Conservation (phyloP, 1,140 invertebrate genomes). For the Apis dorsata region DNA sequence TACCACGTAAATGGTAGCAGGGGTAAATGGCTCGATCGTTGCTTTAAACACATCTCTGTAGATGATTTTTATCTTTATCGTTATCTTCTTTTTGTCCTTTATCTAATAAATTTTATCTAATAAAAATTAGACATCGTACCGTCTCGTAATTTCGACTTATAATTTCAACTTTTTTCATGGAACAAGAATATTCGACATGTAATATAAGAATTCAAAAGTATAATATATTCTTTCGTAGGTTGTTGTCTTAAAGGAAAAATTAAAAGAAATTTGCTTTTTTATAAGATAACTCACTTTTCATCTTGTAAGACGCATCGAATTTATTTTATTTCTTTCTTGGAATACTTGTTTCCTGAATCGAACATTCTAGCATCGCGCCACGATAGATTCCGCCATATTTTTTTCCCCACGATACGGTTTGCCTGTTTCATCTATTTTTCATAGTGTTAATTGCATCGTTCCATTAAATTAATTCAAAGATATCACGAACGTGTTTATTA, state of each 20-base stretch:
- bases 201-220: too few species aligned
- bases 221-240: too few species aligned
- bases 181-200: too few species aligned
- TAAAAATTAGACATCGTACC: not conserved
- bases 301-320: too few species aligned
- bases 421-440: not conserved
- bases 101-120: too few species aligned
- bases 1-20: slow-evolving; percentile 15
- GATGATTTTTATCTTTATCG: not conserved
- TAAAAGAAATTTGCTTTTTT: too few species aligned
- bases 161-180: not conserved
- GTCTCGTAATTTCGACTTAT: not conserved
- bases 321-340: too few species aligned
- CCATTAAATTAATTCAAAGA: not conserved
- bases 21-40: slow-evolving; percentile 19
- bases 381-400: not conserved
- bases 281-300: too few species aligned
- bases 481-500: not conserved
- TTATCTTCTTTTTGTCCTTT: too few species aligned
- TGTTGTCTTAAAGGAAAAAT: too few species aligned
- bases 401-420: not conserved
- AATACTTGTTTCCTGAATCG: not conserved
- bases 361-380: not conserved
- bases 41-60: slow-evolving; percentile 5
- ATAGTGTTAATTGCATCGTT: not conserved